Base-by-base conservation (phyloP, 2,113 vertebrate genomes). In the Megalops atlanticus region DNA sequence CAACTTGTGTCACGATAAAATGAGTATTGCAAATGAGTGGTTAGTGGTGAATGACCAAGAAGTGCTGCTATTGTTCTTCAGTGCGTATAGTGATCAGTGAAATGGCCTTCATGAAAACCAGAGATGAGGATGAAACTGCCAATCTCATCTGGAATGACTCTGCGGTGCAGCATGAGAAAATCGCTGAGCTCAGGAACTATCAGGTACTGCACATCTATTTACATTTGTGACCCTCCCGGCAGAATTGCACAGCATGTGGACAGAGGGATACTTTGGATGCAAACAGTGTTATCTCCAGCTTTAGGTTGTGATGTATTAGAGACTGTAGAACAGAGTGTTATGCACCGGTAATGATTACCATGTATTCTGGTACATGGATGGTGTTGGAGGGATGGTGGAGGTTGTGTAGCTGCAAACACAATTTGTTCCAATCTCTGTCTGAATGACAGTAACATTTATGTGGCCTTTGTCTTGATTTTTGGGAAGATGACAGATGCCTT, bases 91-190 rank as follows among this genome's bases (percentile, higher is more conserved):
- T 93, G 49, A 97, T 98, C 87, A 92, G 90, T 70, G 97, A 99
- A 88, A 93, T 97, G 93, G 95, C 92, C 79, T 99, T 96, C 90
- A 90, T 96, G 85, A 98, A 97, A 90, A 93, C 95, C 4, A 91
- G 96, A 12, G 97, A 99, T 82, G 97, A 98, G 16, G 97, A 99
- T 84, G 97, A 99, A 86, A 98, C 96, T 0, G 96, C 97, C 87
- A 99, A 99, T 90, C 96, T 99, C 74, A 98, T 98, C 87, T 99
- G 98, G 98, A 98, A 93, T 47, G 98, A 99, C 86, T 96, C 96
- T 70, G 96, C 98, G 0, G 97, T 99, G 83, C 97, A 99, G 82
- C 98, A 99, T 8, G 98, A 99, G 86, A 98, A 96, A 93, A 99
- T 99, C 35, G 95, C 97, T 81, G 98, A 99, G 70, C 96, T 99